Evolutionary conservation across 1,140 invertebrate species (phyloP), one percentile per base, ranked within the genome.

Genomic region (Ceratina japonica): DNA sequence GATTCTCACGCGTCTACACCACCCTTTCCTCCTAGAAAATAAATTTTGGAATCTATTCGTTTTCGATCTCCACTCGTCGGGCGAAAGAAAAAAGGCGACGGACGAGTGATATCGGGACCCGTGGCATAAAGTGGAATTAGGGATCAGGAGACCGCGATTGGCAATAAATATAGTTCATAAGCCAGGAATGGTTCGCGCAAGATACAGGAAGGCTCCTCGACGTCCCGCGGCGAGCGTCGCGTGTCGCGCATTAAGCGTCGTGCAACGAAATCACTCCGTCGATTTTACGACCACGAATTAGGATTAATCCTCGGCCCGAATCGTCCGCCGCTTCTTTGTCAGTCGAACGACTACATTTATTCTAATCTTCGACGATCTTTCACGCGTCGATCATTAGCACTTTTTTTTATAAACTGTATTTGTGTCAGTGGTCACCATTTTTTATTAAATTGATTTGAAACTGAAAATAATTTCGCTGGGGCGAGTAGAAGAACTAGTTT

Each of bases 141-240:
- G 62, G 80, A 81, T 84, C 73, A 64, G 70, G 81, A 72, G 72
- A 80, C 80, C 69, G 76, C 31, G 74, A 86, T 83, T 71, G 75
- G 72, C 75, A 86, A 91, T 90, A 88, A 90, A 89, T 91, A 87
- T 87, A 74, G 79, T 86, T 87, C 82, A 81, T 88, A 90, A 91
- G 89, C 89, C 87, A 86, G 84, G 86, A 86, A 90, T 89, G 88
- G 89, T 79, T 76, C 77, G 44, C 65, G 66, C 66, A 88, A 89
- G 88, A 90, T 90, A 90, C 82, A 88, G 86, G 81, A 73, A 85
- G 75, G 78, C 86, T 85, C 80, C 81, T 37, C 24, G 81, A 83
- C 68, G 80, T 75, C 88, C 82, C 61, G 76, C 54, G 58, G 87
- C 37, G 85, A 85, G 87, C 5, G 37, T 88, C 89, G 90, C 89